Evolutionary conservation across 1,140 invertebrate genomes (phyloP).

Genomic region (Acyrthosiphon pisum): DNA sequence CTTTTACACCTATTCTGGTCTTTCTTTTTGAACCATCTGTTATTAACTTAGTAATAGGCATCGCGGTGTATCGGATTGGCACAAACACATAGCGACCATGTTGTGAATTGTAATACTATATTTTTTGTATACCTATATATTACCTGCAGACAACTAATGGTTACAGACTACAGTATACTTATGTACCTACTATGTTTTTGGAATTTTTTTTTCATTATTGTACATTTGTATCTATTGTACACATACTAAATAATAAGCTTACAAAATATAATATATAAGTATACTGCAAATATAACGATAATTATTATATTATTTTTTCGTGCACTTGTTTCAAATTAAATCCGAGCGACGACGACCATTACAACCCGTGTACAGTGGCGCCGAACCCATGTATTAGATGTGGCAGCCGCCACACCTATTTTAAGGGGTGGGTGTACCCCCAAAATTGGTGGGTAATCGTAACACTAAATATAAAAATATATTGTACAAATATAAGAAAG

Average conservation of each 20-base stretch:
- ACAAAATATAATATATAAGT: too few relatives aligned
- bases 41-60: too few relatives aligned
- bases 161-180: neutral
- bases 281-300: neutral
- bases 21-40: neutral
- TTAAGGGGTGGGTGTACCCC: too few relatives aligned
- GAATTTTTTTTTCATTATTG: neutral
- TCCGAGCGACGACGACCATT: neutral
- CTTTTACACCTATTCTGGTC: neutral
- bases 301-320: neutral
- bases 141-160: neutral
- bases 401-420: too few relatives aligned
- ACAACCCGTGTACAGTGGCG: neutral
- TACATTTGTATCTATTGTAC: too few relatives aligned
- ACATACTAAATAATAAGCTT: too few relatives aligned
- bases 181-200: neutral
- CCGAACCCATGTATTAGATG: too few relatives aligned
- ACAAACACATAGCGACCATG: neutral
- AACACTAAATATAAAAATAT: too few relatives aligned
- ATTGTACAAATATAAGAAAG: too few relatives aligned
- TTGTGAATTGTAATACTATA: neutral
- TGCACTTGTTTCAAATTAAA: neutral
- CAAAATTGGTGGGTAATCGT: too few relatives aligned
- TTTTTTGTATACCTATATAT: neutral
- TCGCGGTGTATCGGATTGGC: neutral